Conservation (phyloP, 2,888 invertebrate genomes). For the Campopleginae sp. region DNA sequence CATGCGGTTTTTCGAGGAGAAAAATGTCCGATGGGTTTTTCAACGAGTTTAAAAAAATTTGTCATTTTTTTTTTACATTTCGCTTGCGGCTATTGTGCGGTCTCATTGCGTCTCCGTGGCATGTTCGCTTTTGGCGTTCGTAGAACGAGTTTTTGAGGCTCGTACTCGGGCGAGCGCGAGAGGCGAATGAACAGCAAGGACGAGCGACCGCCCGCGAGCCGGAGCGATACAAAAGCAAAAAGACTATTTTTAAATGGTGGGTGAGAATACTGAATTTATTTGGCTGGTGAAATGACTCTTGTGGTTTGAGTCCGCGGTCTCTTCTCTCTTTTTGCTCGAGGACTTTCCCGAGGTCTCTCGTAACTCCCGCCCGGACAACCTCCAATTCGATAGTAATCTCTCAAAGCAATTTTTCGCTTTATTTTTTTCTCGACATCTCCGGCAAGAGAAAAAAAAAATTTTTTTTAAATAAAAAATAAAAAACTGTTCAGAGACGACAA, state of each 20-base stretch:
- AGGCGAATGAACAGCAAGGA: constrained; percentile 22
- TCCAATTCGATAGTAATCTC: constrained; percentile 44
- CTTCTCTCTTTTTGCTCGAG: constrained; percentile 35
- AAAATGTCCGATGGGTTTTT: constrained; percentile 1
- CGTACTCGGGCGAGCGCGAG: constrained; percentile 4
- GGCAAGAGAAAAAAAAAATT: neutral
- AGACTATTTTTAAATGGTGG: constrained; percentile 17
- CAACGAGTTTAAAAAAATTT: too few relatives aligned
- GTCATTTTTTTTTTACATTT: too few relatives aligned
- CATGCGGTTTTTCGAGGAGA: neutral
- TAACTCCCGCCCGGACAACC: constrained; percentile 19
- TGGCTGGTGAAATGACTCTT: constrained; percentile 52
- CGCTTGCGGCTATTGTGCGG: neutral
- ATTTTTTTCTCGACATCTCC: constrained; percentile 7
- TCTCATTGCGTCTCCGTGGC: constrained; percentile 5
- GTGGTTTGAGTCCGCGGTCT: constrained; percentile 37
- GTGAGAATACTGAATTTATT: constrained; percentile 54
- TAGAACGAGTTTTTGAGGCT: constrained; percentile 52
- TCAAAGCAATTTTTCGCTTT: constrained; percentile 20
- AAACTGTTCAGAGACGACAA: constrained; percentile 7
- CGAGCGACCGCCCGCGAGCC: neutral
- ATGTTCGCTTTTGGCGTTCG: constrained; percentile 24
- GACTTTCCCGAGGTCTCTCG: constrained; percentile 59
- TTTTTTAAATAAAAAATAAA: neutral
- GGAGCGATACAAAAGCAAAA: constrained; percentile 17